A percentile compares a stretch with the other conserved stretches of the same genome.
Evolutionary conservation across 2,113 vertebrate species (phyloP).

Genomic region (Otus sunia): DNA sequence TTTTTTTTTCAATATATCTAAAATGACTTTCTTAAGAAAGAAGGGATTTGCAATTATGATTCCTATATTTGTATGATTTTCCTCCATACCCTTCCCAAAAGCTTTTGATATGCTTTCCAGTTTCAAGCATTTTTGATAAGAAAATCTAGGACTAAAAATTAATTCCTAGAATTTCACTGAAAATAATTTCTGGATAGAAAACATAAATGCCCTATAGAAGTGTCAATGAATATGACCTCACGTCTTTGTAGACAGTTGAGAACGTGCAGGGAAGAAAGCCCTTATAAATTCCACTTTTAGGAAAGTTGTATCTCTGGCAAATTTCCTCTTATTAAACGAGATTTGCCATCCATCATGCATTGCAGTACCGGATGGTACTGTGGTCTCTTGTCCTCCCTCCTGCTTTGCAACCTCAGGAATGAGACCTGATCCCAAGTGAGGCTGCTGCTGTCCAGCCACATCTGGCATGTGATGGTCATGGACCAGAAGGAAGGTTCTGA

Average conservation of each 20-base stretch:
- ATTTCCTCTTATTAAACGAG: neutral
- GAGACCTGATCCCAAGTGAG: neutral
- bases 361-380: no score
- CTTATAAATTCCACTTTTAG: neutral
- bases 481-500: neutral
- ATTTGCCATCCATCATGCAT: rapidly evolving
- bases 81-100: neutral
- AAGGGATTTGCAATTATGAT: neutral
- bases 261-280: rapidly evolving
- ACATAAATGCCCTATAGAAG: neutral
- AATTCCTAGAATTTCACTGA: neutral
- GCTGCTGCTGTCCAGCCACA: rapidly evolving
- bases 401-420: neutral
- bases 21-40: neutral
- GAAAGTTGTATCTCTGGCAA: neutral
- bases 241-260: neutral
- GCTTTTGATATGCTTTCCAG: neutral
- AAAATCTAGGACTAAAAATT: neutral
- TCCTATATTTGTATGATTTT: neutral
- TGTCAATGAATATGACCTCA: neutral
- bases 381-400: neutral
- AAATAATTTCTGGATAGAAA: neutral
- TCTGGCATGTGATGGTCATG: neutral
- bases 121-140: neutral
- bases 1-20: no score